Evolutionary conservation across 2,113 vertebrate species (phyloP), one percentile per base, ranked within the genome.

Genomic region (Smithornis capensis): DNA sequence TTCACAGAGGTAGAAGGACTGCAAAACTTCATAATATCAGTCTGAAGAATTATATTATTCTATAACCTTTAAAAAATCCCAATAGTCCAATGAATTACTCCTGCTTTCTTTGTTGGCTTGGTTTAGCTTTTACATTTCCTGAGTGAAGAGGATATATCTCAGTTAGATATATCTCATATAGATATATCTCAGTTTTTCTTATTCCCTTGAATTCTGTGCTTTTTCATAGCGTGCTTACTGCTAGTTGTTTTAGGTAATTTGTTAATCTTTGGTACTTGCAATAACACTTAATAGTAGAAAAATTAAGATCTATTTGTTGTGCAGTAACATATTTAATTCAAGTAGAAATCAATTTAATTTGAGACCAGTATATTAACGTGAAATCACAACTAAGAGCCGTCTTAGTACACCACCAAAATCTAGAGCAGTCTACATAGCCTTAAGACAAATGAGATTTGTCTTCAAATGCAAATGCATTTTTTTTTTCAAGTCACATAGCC

Each of bases 141-240:
- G 50, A 86, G 19, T 40, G 28, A 90, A 44, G 24, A n/a, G n/a
- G n/a, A n/a, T n/a, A n/a, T n/a, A n/a, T n/a, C n/a, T n/a, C n/a
- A n/a, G n/a, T n/a, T n/a, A n/a, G n/a, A n/a, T n/a, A n/a, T n/a
- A n/a, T n/a, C n/a, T n/a, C n/a, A n/a, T n/a, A n/a, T n/a, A 60
- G 21, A 22, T 62, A 28, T n/a, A 23, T 52, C 17, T 80, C 40
- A 28, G 23, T 29, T 84, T 84, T 76, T 68, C 23, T 55, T 50
- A 49, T 15, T 70, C 29, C 13, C 13, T 49, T 67, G 38, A 78
- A 40, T 89, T 68, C 56, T 80, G 5, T 49, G 24, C 35, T 70
- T 3, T 44, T 71, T 14, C 10, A 13, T 74, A 79, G 28, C 35
- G 68, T 0, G 0, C 22, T 21, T 71, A 19, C 40, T 85, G 4